Evolutionary conservation across 2,797 vertebrate species (phyloP), one percentile per base, ranked within the genome.

Genomic region (Florisuga fusca): DNA sequence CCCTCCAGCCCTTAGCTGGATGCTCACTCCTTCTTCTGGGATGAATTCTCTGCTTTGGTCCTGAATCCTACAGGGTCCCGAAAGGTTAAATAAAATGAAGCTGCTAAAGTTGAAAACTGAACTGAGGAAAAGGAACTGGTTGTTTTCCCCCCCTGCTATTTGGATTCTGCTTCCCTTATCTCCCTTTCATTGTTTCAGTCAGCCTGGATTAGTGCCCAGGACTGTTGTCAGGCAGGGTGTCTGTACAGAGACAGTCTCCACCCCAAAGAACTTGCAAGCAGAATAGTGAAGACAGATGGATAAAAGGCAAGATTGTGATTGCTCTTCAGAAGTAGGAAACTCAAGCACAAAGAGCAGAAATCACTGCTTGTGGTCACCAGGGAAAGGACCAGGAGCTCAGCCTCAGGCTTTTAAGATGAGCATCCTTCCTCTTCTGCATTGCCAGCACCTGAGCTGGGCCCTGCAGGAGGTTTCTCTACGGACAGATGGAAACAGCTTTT

Each of bases 21-120:
- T 27, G 55, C 83, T 53, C 43, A 7, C 4, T 1, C 61, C 48
- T 54, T n/a, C 64, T 22, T 17, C 79, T 10, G n/a, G 41, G 74
- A 46, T 51, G 74, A 43, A 63, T 73, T 36, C 57, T 7, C 18
- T 29, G 71, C 79, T 68, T 55, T 25, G 36, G 76, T 53, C 50
- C 84, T 22, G 84, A 58, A 82, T 75, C 79, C 89, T 81, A 14
- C 45, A 46, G 71, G 71, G 53, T 58, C 58, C 71, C 79, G 53
- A 27, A 79, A 85, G 90, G 90, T 90, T 88, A 68, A 86, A 68
- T 51, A 74, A 88, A 85, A 90, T 27, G 58, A 82, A 82, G 71
- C 76, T 63, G 63, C 46, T 53, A 1, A 76, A 88, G 77, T 16
- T 83, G 73, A 71, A 74, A 94, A 69, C 19, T 1, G 55, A 59